Base-by-base conservation (phyloP, 2,888 invertebrate species). In the Drosophila paracracens region DNA sequence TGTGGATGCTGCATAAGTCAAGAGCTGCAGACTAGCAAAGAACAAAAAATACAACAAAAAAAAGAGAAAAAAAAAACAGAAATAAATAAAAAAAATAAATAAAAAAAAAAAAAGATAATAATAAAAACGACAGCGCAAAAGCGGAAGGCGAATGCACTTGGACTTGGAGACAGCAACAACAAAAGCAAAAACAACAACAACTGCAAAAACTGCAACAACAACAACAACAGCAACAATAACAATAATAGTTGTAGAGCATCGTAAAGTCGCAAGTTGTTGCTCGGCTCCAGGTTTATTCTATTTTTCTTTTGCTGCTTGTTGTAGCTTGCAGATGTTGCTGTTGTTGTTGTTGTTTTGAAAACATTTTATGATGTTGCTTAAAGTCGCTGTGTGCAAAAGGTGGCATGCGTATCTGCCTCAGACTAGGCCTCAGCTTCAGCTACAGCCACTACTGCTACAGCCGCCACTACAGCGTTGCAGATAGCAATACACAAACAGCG, bases 121-220 rank as follows among this genome's bases (percentile, higher is more conserved):
- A 68, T 51, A 72, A 70, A 70, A 69, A 73, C 65, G 64, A 77
- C 76, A 79, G 79, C 54, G 54, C 74, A 71, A 83, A 73, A 85
- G 83, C 84, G 78, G 86, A 89, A 85, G 89, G 84, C 89, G 84
- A 87, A 77, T 84, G 79, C 78, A 76, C 88, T 73, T 72, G 79
- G 76, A 79, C 87, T 79, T 79, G 83, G 68, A 66, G 61, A 64
- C 46, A 46, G 25, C 46, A 46, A 25, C 46, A 46, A 25, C 25
- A 25, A 25, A 2, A 25, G 4, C 7, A 21, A 46, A 21, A 40
- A 2, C 4, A 46, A 21, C 43, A 74, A 56, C 50, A 48, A 54
- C 66, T 6, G 16, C 48, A 48, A 48, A 2, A 21, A 18, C 6
- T 61, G 4, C 63, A 11, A 1, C 29, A 29, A 5, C 25, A 16